Base-by-base conservation (phyloP, 1,140 invertebrate genomes). In the Vanessa tameamea region DNA sequence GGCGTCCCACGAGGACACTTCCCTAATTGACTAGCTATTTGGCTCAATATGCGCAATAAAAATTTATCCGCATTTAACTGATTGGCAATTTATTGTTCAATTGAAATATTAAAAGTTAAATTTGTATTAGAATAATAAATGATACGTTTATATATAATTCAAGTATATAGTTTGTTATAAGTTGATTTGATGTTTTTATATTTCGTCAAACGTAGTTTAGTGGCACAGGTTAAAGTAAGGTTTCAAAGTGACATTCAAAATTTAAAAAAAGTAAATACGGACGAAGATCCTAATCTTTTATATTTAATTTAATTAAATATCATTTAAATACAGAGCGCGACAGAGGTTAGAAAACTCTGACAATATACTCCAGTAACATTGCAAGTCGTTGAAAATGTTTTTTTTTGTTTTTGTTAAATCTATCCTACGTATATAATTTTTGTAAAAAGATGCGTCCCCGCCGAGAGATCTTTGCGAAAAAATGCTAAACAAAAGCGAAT, bases 401-500 rank as follows among this genome's bases (percentile, higher is more conserved):
- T 43, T 9, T 43, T 43, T 43, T 31, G 3, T 0, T 43, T 43
- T 9, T 43, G 9, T 43, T 43, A 43, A 31, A 0, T 43, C 37
- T 43, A 43, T 43, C 37, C 7, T 43, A 43, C 37, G n/a, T 51
- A n/a, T n/a, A 15, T 51, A 15, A 51, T 51, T 14, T 51, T 15
- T 51, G 48, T 12, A 51, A 51, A 51, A 51, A n/a, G n/a, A 51
- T 16, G 15, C 53, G 53, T 55, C 16, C 16, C n/a, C 48, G n/a
- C 7, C 16, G 9, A 20, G 16, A 20, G 53, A 20, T 55, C 48
- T 13, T n/a, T 15, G 48, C 53, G 53, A 55, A 55, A 61, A 61
- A 37, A 61, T 61, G 57, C 57, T 61, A 67, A 66, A 48, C 23
- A 14, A 50, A 66, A 31, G 47, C 69, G 59, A 76, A 72, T 64